Evolutionary conservation across 2,113 vertebrate genomes (phyloP), one percentile per base, ranked within the genome.

Genomic region (Nipponia nippon): DNA sequence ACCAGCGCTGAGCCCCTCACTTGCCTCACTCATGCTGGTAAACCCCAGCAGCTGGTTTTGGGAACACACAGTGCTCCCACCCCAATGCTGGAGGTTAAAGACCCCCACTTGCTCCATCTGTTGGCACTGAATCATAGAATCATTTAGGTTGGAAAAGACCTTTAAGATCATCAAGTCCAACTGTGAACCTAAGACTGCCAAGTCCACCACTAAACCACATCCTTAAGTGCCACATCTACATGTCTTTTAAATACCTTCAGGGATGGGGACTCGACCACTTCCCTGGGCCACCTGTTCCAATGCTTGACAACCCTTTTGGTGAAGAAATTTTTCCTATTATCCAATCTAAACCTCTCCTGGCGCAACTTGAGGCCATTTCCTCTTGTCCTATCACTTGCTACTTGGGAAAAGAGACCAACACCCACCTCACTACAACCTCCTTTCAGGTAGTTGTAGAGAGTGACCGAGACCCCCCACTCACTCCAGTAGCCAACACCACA

Each of bases 1-100:
- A 42, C 21, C 3, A 5, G 15, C 0, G 0, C 19, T 36, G 36
- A 71, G 21, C 16, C 44, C 9, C 22, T 56, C 27, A 63, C 6
- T 38, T 5, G 3, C 34, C 36, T 72, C 34, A 47, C 12, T 66
- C 36, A 26, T 0, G 2, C 8, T 26, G 6, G 42, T 27, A 23
- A 29, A 12, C 7, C 16, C 10, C 34, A 62, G 58, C 36, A 77
- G 19, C 7, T 30, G 13, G 12, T 44, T 73, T 71, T 38, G 38
- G 25, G 50, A 81, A 49, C 44, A 63, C 11, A 2, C 3, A 27
- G 11, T 2, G 6, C 55, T 79, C 49, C 38, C 8, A 27, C 27
- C 8, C 23, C 25, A 8, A 0, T 0, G 22, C 12, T 44, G 17
- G 12, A 73, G 2, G 10, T n/a, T 73, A 47, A 65, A 46, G 30